Evolutionary conservation across 2,113 vertebrate species (phyloP).

Genomic region (Archocentrus centrarchus): DNA sequence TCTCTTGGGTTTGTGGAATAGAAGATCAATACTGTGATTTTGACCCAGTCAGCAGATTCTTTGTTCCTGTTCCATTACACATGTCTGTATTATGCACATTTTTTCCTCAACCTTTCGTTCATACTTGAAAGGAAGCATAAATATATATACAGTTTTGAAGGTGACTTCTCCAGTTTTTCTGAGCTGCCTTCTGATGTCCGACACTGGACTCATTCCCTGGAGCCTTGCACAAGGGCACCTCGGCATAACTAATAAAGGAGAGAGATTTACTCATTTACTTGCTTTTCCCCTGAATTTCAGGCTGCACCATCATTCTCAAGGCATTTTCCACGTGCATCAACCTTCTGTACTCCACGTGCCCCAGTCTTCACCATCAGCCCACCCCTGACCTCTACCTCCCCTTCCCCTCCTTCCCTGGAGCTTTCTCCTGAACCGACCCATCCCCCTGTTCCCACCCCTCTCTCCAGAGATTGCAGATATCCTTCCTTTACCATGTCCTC

Average conservation of each 20-base stretch:
- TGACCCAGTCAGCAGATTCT: background rate
- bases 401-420: slow-evolving; percentile 38
- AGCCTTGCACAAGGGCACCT: slow-evolving; percentile 37
- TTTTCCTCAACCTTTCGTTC: slow-evolving; percentile 2
- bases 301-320: background rate
- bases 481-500: slow-evolving; percentile 30
- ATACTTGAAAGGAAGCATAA: background rate
- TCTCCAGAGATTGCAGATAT: slow-evolving; percentile 50
- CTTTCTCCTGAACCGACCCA: slow-evolving; percentile 21
- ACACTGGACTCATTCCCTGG: background rate
- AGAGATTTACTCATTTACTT: slow-evolving; percentile 19
- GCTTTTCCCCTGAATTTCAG: slow-evolving; percentile 7
- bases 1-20: background rate
- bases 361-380: slow-evolving; percentile 1
- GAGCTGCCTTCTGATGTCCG: background rate
- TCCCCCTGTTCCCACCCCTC: slow-evolving; percentile 12
- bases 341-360: background rate
- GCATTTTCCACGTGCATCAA: slow-evolving; percentile 28
- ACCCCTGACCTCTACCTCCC: slow-evolving; percentile 48
- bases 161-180: background rate
- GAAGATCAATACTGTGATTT: background rate
- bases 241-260: background rate
- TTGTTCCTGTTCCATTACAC: background rate
- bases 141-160: background rate
- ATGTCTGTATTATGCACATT: background rate